Evolutionary conservation across 2,113 vertebrate species (phyloP).

Genomic region (Pandion haliaetus): DNA sequence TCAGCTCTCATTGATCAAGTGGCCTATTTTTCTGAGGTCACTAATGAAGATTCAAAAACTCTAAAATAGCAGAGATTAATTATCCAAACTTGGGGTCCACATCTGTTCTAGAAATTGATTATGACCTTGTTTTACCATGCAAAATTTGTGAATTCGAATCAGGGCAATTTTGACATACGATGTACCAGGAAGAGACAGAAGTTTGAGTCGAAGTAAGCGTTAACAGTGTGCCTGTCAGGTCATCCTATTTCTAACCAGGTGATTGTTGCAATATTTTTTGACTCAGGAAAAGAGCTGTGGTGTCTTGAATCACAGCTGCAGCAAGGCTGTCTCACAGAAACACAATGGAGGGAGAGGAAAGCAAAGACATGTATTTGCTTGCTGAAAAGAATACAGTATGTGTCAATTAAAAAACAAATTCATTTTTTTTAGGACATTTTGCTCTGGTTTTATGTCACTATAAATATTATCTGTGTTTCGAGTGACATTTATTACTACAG

Average conservation of each 20-base stretch:
- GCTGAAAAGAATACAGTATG: neutral
- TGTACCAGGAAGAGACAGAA: neutral
- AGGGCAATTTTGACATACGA: neutral
- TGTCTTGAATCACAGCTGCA: neutral
- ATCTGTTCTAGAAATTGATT: neutral
- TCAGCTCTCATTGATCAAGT: neutral
- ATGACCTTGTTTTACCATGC: neutral
- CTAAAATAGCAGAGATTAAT: neutral
- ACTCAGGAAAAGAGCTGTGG: neutral
- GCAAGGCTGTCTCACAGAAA: neutral
- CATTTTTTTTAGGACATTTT: neutral
- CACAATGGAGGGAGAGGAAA: neutral
- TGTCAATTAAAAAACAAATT: constrained; percentile 39
- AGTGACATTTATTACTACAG: constrained; percentile 48
- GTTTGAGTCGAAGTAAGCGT: neutral
- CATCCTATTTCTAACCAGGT: neutral
- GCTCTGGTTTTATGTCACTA: constrained; percentile 11
- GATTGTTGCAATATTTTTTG: neutral
- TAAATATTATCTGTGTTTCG: constrained; percentile 41
- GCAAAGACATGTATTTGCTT: neutral
- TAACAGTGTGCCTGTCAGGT: neutral
- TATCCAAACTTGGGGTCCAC: neutral
- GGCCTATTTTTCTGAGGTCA: neutral
- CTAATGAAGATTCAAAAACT: neutral
- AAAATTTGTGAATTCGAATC: neutral